Conservation (phyloP, 64 coral and sea anemone genomes). For the Montipora cactus region DNA sequence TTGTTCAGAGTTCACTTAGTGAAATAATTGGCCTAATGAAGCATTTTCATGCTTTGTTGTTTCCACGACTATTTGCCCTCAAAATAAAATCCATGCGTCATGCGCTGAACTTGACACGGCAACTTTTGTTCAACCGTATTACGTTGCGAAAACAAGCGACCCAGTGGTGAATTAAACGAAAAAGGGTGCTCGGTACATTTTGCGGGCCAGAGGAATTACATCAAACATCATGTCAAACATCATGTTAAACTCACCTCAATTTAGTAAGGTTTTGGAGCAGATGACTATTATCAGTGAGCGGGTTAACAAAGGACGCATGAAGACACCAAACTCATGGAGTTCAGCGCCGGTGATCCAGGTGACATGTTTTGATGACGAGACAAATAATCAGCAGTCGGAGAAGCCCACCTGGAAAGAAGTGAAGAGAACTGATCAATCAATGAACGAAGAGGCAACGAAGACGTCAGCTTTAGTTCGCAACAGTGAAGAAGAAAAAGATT, state of each 20-base stretch:
- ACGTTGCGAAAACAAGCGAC: too few relatives aligned
- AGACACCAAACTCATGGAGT: neutral
- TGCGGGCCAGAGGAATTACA: too few relatives aligned
- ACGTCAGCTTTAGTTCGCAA: neutral
- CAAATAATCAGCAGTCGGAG: conserved; percentile 14
- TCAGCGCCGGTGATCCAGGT: conserved; percentile 7
- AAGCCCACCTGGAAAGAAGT: neutral
- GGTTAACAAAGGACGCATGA: neutral
- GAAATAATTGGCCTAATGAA: too few relatives aligned
- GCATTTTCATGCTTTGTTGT: too few relatives aligned
- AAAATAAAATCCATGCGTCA: neutral
- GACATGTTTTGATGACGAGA: conserved; percentile 29
- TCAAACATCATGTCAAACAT: too few relatives aligned
- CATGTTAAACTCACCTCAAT: conserved; percentile 24
- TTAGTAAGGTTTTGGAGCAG: conserved; percentile 2
- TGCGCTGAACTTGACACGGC: neutral
- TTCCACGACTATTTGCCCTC: neutral
- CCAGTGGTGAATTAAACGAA: neutral
- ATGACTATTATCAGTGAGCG: neutral
- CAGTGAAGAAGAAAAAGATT: neutral
- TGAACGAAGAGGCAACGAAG: neutral
- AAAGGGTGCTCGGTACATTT: too few relatives aligned
- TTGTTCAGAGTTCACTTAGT: neutral
- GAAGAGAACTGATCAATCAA: neutral
- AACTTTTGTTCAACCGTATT: too few relatives aligned